Evolutionary conservation across 2,888 invertebrate species (phyloP), one percentile per base, ranked within the genome.

Genomic region (Aporophyla lueneburgensis): DNA sequence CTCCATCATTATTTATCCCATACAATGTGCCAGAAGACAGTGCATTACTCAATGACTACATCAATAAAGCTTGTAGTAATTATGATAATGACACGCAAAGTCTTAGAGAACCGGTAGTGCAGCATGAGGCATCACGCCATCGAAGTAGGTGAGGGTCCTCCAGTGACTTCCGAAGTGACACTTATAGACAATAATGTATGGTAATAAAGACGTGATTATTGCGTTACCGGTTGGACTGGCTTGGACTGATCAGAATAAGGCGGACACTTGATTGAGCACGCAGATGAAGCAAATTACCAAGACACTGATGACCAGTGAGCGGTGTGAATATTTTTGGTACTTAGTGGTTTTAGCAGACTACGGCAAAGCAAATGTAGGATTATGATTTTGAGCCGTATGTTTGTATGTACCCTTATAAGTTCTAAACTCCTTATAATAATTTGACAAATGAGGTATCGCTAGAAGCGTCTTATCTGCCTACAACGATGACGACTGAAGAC

Each of bases 111-210:
- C 91, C 91, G 86, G 92, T 90, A 89, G 81, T 83, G 76, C 80
- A 83, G 68, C 61, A 84, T 81, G 76, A 80, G 70, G 80, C 80
- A 66, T 66, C 72, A 78, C 19, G 33, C 33, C 81, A 81, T 84
- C 82, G 81, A 94, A 92, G 88, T 91, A 92, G 95, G 95, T 96
- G 95, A 96, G 93, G 96, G 96, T 91, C 93, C 91, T 76, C 91
- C 6, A 81, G 89, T 86, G 78, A 83, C 92, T 91, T 90, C 92
- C 86, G 86, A 92, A 93, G 87, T 86, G 80, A 74, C 62, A 75
- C 76, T 67, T 80, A 84, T 66, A 83, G 75, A 89, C 88, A 90
- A 88, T 78, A 72, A 66, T 61, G 65, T 61, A 68, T 74, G 86
- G 84, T 87, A 86, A 87, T 86, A 49, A 24, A 40, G 85, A 77